These are phyloP conservation scores for Therioaphis trifolii DNA, from an alignment of 2,888 invertebrate genomes.

Conservation along the genomic window DNA sequence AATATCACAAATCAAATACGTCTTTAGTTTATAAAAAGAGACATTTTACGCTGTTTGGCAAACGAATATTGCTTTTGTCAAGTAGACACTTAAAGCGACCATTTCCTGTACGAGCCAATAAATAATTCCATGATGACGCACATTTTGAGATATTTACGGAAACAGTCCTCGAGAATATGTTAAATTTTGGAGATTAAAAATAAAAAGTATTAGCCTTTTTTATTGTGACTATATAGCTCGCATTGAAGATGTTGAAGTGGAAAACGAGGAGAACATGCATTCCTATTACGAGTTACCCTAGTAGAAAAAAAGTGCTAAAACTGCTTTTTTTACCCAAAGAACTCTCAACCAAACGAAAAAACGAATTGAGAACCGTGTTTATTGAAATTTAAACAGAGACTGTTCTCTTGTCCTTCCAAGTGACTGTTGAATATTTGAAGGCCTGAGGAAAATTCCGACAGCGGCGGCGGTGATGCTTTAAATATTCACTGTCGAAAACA, in stretches of 20 bases:
- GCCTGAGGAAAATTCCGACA: not conserved
- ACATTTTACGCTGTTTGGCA: not conserved
- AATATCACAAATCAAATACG: slow-evolving; percentile 3
- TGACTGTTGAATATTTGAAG: slow-evolving; percentile 23
- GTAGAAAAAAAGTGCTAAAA: slow-evolving; percentile 55
- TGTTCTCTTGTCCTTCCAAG: not conserved
- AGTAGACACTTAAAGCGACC: slow-evolving; percentile 9
- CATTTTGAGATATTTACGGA: slow-evolving; percentile 42
- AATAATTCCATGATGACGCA: slow-evolving; percentile 49
- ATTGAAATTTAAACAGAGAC: slow-evolving; percentile 58
- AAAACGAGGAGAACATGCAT: slow-evolving; percentile 53
- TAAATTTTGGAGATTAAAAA: slow-evolving; percentile 57
- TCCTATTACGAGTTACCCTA: slow-evolving; percentile 35
- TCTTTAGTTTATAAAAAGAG: not conserved
- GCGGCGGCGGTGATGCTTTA: not conserved
- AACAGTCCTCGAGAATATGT: slow-evolving; percentile 50
- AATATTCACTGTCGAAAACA: slow-evolving; percentile 12
- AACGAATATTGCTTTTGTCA: not conserved
- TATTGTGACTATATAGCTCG: slow-evolving; percentile 27
- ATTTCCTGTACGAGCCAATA: slow-evolving; percentile 34
- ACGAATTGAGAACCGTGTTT: slow-evolving; percentile 54
- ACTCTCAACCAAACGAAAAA: slow-evolving; percentile 53
- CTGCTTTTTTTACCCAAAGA: slow-evolving; percentile 50
- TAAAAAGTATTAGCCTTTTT: slow-evolving; percentile 42
- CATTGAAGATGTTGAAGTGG: slow-evolving; percentile 48